phyloP scores from a whole-genome alignment of 2,888 invertebrate species.

The Deroplatys truncata region DNA sequence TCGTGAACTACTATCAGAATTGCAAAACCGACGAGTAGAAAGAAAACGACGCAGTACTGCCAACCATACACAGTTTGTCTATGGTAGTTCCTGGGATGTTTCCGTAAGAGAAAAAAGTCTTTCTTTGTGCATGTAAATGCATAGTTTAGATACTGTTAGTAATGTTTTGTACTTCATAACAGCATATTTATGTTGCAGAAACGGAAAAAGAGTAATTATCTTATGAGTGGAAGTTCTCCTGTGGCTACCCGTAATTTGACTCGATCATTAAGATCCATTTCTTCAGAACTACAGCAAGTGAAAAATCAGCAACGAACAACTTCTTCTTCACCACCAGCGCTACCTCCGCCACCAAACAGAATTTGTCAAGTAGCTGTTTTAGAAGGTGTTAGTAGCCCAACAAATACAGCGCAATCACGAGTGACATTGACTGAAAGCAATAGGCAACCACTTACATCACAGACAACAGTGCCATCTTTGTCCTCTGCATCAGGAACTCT shows the following conservation, averaged over 20 bases:
- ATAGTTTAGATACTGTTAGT: not conserved
- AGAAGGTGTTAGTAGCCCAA: not conserved
- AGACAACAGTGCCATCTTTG: not conserved
- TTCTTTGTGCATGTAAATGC: not conserved
- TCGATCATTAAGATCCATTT: not conserved
- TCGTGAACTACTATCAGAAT: conserved; percentile 46
- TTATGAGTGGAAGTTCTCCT: not conserved
- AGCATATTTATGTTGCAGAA: not conserved
- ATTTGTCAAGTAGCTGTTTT: not conserved
- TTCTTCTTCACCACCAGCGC: not conserved
- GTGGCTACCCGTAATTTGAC: not conserved
- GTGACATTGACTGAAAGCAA: not conserved
- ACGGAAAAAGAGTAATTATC: conserved; percentile 21
- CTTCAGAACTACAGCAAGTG: not conserved
- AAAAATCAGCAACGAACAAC: not conserved
- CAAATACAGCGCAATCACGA: no score
- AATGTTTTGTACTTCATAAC: not conserved
- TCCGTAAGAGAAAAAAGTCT: conserved; percentile 4
- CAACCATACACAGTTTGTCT: conserved; percentile 51
- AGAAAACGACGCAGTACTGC: conserved; percentile 53
- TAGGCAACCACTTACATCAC: not conserved
- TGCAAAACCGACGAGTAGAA: conserved; percentile 51
- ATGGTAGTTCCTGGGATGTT: conserved; percentile 40
- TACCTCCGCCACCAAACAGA: not conserved
- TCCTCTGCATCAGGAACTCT: not conserved